Conservation (phyloP, 2,797 vertebrate species). For the Synanceia verrucosa region DNA sequence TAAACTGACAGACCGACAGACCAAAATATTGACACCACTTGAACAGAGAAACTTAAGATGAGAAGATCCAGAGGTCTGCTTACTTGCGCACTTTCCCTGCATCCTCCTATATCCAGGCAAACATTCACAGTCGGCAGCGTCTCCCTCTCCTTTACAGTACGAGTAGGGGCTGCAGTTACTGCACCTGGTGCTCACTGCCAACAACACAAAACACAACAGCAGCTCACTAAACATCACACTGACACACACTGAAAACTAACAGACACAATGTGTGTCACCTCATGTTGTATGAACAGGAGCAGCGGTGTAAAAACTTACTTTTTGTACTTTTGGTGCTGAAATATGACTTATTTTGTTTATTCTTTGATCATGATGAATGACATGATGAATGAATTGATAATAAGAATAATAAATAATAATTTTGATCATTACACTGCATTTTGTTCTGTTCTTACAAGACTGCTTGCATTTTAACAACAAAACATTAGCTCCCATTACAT, state of each 20-base stretch:
- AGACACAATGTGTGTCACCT: not conserved
- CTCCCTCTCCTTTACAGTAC: constrained; percentile 77
- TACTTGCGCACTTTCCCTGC: constrained; percentile 72
- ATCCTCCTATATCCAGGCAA: constrained; percentile 82
- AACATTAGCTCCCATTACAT: not conserved
- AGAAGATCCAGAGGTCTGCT: not conserved
- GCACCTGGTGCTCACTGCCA: constrained; percentile 85
- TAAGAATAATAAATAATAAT: not conserved
- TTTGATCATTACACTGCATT: not conserved
- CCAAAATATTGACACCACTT: not conserved
- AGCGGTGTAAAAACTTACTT: not conserved
- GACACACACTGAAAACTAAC: not conserved
- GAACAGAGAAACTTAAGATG: not conserved
- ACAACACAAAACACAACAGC: constrained; percentile 14
- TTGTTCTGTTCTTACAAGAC: not conserved
- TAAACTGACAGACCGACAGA: not conserved
- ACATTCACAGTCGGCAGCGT: constrained; percentile 82
- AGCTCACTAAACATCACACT: not conserved
- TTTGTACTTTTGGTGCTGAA: not conserved
- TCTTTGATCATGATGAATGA: not conserved
- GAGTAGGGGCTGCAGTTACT: constrained; percentile 80
- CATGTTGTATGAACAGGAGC: not conserved
- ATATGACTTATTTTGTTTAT: not conserved
- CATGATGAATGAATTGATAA: too few relatives aligned
- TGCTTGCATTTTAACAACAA: not conserved